Conservation (phyloP, 1,140 invertebrate genomes). For the Hylaeus anthracinus region DNA sequence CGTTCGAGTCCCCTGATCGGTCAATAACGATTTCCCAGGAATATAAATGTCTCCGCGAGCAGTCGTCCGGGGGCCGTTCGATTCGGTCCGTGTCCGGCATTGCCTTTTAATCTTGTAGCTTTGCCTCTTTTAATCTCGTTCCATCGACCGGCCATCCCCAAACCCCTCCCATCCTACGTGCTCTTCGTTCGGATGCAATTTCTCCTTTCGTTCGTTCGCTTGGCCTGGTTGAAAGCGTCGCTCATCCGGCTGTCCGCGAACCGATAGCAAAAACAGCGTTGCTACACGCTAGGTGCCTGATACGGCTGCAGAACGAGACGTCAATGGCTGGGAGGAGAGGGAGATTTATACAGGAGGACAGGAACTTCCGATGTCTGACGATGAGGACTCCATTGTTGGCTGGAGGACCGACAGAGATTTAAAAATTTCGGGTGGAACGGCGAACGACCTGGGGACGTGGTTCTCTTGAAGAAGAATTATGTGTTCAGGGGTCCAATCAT, state of each 20-base stretch:
- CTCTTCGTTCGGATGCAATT: slow-evolving; percentile 61
- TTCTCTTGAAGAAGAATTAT: no score
- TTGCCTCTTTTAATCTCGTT: slow-evolving; percentile 74
- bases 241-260: slow-evolving; percentile 35
- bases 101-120: slow-evolving; percentile 73
- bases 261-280: neutral
- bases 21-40: slow-evolving; percentile 67
- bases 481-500: no score
- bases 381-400: neutral
- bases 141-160: slow-evolving; percentile 57
- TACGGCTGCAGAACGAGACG: neutral
- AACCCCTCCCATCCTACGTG: neutral
- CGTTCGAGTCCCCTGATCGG: slow-evolving; percentile 55
- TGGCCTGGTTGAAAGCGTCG: slow-evolving; percentile 11
- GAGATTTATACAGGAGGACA: neutral
- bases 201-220: slow-evolving; percentile 55
- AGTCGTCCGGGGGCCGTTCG: slow-evolving; percentile 42
- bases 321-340: neutral
- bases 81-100: slow-evolving; percentile 58
- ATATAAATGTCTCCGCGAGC: slow-evolving; percentile 69
- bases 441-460: no score
- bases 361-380: neutral
- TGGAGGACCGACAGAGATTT: no score
- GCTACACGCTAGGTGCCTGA: neutral
- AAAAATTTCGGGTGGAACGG: no score